Percentiles rank a stretch among this genome's conserved stretches.
Evolutionary conservation across 2,888 invertebrate genomes (phyloP).

Genomic region (Lepidocyrtinus sp.): DNA sequence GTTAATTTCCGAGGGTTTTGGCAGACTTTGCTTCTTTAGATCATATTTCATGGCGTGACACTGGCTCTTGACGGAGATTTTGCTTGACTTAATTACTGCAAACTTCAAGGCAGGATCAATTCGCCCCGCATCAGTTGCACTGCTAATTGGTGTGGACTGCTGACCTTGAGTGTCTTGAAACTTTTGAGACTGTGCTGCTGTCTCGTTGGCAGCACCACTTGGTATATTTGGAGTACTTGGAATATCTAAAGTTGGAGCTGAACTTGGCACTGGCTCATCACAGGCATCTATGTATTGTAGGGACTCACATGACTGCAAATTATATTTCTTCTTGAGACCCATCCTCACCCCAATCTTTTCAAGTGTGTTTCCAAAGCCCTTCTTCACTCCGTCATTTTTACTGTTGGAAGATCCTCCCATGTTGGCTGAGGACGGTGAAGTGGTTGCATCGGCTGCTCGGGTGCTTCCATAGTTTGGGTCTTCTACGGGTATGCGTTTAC

Average conservation of each 20-base stretch:
- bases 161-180: not conserved
- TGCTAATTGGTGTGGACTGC: not conserved
- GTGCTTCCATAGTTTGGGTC: slow-evolving; percentile 40
- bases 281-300: slow-evolving; percentile 60
- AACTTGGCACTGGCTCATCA: slow-evolving; percentile 24
- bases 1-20: too few relatives aligned
- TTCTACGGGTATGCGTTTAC: slow-evolving; percentile 67
- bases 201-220: not conserved
- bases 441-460: not conserved
- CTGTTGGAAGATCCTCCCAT: not conserved
- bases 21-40: not conserved
- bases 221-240: not conserved
- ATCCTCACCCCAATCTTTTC: slow-evolving; percentile 66
- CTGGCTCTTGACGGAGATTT: not conserved
- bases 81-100: slow-evolving; percentile 15
- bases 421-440: too few relatives aligned
- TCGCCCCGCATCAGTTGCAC: slow-evolving; percentile 6
- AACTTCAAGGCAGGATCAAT: slow-evolving; percentile 17
- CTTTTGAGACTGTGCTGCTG: not conserved
- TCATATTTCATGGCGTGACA: not conserved
- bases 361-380: slow-evolving; percentile 21
- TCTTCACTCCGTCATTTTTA: not conserved
- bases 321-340: slow-evolving; percentile 69
- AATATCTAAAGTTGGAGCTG: not conserved
- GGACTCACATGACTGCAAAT: slow-evolving; percentile 69